phyloP scores from a whole-genome alignment of 2,797 vertebrate species.

The Orestias chungarensis region DNA sequence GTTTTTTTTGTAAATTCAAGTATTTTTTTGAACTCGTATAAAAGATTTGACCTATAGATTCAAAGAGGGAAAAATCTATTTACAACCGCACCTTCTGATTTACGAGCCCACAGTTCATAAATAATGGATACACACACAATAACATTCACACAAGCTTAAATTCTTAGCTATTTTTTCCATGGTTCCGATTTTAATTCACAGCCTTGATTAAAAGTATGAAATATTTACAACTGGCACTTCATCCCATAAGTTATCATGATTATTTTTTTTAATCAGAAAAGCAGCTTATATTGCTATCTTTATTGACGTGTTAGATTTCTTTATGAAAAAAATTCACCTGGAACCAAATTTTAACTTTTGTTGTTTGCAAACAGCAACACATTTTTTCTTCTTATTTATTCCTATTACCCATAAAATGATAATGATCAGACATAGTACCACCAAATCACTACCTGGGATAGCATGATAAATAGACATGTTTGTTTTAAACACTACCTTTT shows the following conservation, averaged over 20 bases:
- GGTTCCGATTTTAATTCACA: too few species aligned
- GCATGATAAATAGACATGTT: constrained; percentile 14
- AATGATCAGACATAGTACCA: constrained; percentile 34
- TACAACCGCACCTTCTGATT: too few species aligned
- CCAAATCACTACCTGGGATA: constrained; percentile 32
- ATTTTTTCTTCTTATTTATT: constrained; percentile 18
- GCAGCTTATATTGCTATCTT: constrained; percentile 57
- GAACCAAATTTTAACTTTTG: constrained; percentile 32
- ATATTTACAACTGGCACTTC: too few species aligned
- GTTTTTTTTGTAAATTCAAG: too few species aligned
- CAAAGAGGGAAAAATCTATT: too few species aligned
- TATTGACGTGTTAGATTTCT: constrained; percentile 33
- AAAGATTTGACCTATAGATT: too few species aligned
- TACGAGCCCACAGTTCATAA: too few species aligned
- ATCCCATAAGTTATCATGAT: constrained; percentile 23
- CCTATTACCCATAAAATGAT: constrained; percentile 44
- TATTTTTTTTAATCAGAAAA: constrained; percentile 53
- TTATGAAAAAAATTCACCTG: constrained; percentile 41
- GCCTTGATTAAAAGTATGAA: too few species aligned
- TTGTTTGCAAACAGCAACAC: constrained; percentile 33
- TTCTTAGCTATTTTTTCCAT: too few species aligned
- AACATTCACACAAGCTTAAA: too few species aligned
- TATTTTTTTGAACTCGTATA: too few species aligned
- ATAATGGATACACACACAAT: too few species aligned
- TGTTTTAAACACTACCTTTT: constrained; percentile 14